phyloP scores from a whole-genome alignment of 2,888 invertebrate species.

The Tigriopus californicus region DNA sequence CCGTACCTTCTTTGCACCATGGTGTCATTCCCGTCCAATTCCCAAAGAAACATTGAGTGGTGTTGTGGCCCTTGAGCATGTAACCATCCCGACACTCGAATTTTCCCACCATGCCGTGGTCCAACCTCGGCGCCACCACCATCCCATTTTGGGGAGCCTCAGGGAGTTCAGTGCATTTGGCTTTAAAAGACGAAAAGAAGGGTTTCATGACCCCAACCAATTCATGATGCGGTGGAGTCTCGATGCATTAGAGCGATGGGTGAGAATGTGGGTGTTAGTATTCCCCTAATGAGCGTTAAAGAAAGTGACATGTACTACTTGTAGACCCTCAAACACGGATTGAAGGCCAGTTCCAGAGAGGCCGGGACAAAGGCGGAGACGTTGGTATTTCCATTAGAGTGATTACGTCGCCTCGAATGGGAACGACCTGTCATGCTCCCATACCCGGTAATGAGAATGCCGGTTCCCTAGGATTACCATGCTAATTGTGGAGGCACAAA shows the following conservation, averaged over 20 bases:
- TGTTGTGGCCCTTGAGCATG: slow-evolving; percentile 54
- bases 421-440: no score
- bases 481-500: no score
- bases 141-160: slow-evolving; percentile 73
- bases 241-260: neutral
- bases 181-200: slow-evolving; percentile 24
- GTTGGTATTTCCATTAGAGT: no score
- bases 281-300: no score
- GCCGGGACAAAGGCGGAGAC: no score
- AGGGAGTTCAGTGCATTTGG: slow-evolving; percentile 60
- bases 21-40: slow-evolving; percentile 82
- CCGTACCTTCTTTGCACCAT: slow-evolving; percentile 41
- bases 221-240: neutral
- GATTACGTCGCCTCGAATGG: no score
- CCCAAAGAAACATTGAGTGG: slow-evolving; percentile 74
- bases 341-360: no score
- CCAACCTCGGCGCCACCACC: slow-evolving; percentile 91
- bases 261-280: neutral
- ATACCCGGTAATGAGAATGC: no score
- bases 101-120: slow-evolving; percentile 83
- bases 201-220: no score
- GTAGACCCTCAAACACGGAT: no score
- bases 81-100: slow-evolving; percentile 88
- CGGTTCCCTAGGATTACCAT: no score
- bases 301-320: no score